Base-by-base conservation (phyloP, 2,113 vertebrate genomes). In the Clinocottus analis region DNA sequence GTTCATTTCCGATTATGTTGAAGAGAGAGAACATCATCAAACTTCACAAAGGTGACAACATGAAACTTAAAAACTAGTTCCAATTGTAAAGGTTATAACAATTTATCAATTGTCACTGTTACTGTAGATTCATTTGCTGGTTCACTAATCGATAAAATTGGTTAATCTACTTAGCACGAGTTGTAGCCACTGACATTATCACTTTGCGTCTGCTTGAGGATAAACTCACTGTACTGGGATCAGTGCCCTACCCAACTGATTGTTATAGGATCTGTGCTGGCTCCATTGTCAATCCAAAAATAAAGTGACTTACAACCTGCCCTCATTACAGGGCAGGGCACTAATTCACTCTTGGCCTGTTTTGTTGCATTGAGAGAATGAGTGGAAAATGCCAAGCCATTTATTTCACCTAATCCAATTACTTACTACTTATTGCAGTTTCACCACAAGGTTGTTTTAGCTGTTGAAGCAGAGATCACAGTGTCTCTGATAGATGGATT, bases 401-500 rank as follows among this genome's bases (percentile, higher is more conserved):
- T 82, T 56, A 76, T 68, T 72, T 63, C 0, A 1, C 17, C 23
- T 14, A 56, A 39, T 66, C 27, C 49, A 80, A 78, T 79, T 49
- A 70, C 60, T 71, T 33, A 69, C 23, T 25, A 67, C 60, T 71
- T 33, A 69, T 27, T 25, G 37, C 27, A 62, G 55, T 63, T 33
- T 77, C 79, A 80, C 79, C 53, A 51, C 27, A 68, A 56, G 27
- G 65, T 58, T 35, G 56, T 72, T 85, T 74, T 77, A 80, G 64
- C 56, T 80, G 73, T 73, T 69, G 62, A 71, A 73, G 29, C 75
- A 76, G 78, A 70, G 59, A 49, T 25, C 37, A 58, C 41, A 56
- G n/a, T 74, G 71, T 75, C 58, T 61, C 31, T 60, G 43, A 31
- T 29, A n/a, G 72, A 83, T 7, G 69, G 53, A 79, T 82, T 65